Base-by-base conservation (phyloP, 2,888 invertebrate genomes). In the Parthenolecanium corni region DNA sequence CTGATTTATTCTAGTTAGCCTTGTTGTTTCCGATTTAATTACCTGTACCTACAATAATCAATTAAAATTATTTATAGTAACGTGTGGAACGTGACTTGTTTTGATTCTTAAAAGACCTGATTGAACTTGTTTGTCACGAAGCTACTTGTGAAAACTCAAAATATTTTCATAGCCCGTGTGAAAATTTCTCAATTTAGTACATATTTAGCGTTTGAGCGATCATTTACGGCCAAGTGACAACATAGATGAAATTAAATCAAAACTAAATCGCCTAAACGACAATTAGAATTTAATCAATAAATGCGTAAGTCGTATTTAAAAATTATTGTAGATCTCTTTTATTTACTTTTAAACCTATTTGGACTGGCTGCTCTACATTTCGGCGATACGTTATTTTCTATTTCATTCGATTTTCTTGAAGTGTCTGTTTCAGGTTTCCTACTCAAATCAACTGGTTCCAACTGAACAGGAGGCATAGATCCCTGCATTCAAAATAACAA, bases 31-130 rank as follows among this genome's bases (percentile, higher is more conserved):
- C 47, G 47, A 58, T 58, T 58, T 51, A 58, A 58, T 58, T 47
- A 58, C n/a, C n/a, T n/a, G n/a, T n/a, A n/a, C n/a, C n/a, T 58
- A 58, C 58, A 58, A 58, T 58, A 49, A 58, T 38, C 58, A 58
- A 58, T 58, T 58, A 58, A 58, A 58, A 58, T 47, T 58, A 58
- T 58, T 58, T 58, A 58, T 49, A 58, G 58, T 36, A 36, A 44
- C 31, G 58, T 36, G 38, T 9, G 11, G 49, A 58, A 58, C 58
- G 58, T 58, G 58, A 58, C 58, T 58, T 49, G 58, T 58, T 58
- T 49, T 49, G 49, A 49, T 38, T 53, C 36, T 38, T 36, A 53
- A 53, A 16, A 46, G 25, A 47, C 58, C 47, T 23, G 47, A 49
- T 38, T 23, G 49, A 49, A 58, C 49, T 58, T 57, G 57, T 57